Conservation (phyloP, 2,113 vertebrate species). For the Monopterus albus region DNA sequence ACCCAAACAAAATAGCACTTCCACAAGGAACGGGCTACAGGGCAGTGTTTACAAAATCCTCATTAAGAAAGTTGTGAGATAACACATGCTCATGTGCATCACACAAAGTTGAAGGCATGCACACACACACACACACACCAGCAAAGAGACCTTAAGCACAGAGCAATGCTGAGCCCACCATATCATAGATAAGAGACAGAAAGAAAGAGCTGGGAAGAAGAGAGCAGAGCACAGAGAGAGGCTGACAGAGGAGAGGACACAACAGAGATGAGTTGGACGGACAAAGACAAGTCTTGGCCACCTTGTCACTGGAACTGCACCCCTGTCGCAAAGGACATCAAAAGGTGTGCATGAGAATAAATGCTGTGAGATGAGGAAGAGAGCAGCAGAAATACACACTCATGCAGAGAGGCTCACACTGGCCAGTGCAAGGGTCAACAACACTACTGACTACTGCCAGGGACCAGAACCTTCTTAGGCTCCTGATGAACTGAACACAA, state of each 20-base stretch:
- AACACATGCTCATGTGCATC: conserved; percentile 81
- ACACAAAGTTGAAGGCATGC: conserved; percentile 68
- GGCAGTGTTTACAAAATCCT: conserved; percentile 98
- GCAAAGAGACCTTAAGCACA: conserved; percentile 73
- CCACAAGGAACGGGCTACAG: conserved; percentile 86
- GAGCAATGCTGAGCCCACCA: conserved; percentile 90
- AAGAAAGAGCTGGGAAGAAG: conserved; percentile 82
- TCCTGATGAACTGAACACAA: conserved; percentile 19
- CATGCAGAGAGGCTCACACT: conserved; percentile 33
- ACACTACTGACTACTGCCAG: neutral
- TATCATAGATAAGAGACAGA: conserved; percentile 90
- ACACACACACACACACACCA: conserved; percentile 54
- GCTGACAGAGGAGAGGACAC: conserved; percentile 72
- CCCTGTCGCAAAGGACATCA: conserved; percentile 74
- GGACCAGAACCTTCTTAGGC: conserved; percentile 24
- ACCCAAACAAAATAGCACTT: conserved; percentile 85
- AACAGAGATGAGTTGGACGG: conserved; percentile 79
- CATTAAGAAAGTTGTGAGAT: conserved; percentile 98
- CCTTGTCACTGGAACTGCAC: conserved; percentile 88
- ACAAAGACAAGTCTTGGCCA: conserved; percentile 71
- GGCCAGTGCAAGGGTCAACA: conserved; percentile 54
- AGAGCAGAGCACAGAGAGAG: conserved; percentile 78
- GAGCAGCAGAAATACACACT: conserved; percentile 53
- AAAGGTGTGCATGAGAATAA: conserved; percentile 80
- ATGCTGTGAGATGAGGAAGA: conserved; percentile 70